phyloP scores from a whole-genome alignment of 2,888 invertebrate species.

The Ormyrus nitidulus region DNA sequence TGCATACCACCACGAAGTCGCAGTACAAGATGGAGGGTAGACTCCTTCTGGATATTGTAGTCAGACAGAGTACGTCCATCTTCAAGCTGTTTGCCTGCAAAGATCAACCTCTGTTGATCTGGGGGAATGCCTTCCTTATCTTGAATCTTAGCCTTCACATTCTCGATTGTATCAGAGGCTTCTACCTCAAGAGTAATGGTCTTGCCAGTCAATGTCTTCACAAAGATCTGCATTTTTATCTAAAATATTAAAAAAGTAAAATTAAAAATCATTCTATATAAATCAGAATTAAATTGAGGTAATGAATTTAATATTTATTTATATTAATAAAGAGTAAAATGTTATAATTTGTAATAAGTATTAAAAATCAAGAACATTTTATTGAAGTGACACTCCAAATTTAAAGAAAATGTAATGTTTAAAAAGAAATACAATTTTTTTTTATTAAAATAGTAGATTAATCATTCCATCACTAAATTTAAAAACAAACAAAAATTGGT shows the following conservation, averaged over 20 bases:
- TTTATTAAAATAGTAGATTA: no score
- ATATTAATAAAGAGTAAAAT: no score
- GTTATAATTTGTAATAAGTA: no score
- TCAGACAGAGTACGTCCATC: constrained; percentile 64
- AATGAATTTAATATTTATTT: no score
- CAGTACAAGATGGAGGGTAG: constrained; percentile 62
- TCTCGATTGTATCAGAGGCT: constrained; percentile 62
- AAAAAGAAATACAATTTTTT: no score
- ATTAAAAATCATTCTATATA: background rate
- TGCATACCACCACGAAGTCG: constrained; percentile 65
- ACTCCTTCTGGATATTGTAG: constrained; percentile 66
- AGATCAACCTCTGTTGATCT: constrained; percentile 64
- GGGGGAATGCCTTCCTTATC: constrained; percentile 66
- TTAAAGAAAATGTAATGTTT: no score
- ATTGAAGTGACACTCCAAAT: no score
- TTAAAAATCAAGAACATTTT: no score
- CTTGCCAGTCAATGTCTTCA: constrained; percentile 64
- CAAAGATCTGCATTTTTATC: constrained; percentile 63
- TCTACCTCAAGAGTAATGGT: constrained; percentile 64
- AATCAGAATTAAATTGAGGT: no score
- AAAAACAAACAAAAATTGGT: no score
- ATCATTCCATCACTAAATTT: no score
- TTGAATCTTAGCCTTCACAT: constrained; percentile 63
- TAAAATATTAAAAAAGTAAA: constrained; percentile 25
- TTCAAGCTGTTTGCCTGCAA: constrained; percentile 64